Percentiles rank a stretch among this genome's conserved stretches.
Conservation (phyloP, 2,797 vertebrate species). For the Lateolabrax maculatus region DNA sequence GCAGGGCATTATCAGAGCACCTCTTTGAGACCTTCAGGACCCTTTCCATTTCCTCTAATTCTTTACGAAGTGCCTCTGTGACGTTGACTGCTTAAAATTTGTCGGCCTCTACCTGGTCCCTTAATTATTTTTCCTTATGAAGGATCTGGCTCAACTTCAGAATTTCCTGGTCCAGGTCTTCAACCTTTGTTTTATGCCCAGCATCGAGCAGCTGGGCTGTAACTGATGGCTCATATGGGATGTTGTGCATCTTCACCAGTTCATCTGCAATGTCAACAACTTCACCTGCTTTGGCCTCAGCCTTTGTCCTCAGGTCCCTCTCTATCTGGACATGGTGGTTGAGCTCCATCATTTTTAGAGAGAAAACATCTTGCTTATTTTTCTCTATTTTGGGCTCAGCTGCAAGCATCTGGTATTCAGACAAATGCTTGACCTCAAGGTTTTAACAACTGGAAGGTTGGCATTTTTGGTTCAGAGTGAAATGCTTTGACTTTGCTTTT, state of each 20-base stretch:
- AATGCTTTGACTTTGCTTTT: too few relatives aligned
- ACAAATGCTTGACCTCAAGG: neutral
- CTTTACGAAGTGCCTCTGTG: slow-evolving; percentile 2
- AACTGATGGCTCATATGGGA: neutral
- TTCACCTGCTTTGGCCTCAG: neutral
- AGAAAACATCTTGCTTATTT: neutral
- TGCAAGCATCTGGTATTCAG: neutral
- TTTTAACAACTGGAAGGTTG: neutral
- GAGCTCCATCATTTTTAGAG: neutral
- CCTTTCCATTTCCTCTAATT: neutral
- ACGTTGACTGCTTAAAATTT: neutral
- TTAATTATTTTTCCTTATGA: neutral
- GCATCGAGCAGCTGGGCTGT: neutral
- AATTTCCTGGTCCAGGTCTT: neutral
- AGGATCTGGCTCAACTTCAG: neutral
- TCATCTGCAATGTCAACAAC: neutral
- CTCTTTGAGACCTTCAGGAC: neutral
- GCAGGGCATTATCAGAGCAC: neutral
- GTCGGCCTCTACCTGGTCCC: neutral
- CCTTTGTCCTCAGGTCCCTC: neutral
- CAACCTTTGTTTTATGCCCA: neutral
- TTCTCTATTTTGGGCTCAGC: neutral
- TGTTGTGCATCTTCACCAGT: neutral
- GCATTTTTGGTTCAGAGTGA: neutral
- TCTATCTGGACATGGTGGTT: neutral